Conservation (phyloP, 2,113 vertebrate genomes). For the Loxodonta africana region DNA sequence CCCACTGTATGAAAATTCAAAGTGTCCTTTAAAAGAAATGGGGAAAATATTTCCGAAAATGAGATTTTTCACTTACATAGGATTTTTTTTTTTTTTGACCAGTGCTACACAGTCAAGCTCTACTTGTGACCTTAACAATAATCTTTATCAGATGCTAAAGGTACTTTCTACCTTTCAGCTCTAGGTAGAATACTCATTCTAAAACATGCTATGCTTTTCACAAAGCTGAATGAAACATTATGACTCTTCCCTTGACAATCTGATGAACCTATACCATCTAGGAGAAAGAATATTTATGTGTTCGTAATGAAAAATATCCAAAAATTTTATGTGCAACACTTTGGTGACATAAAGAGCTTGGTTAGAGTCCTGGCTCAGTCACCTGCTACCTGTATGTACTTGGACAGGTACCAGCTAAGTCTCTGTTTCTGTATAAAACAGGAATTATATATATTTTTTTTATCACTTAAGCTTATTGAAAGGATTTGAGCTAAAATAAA, state of each 20-base stretch:
- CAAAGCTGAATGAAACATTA: neutral
- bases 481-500: constrained; percentile 33
- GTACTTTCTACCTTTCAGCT: constrained; percentile 44
- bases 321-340: neutral
- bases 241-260: neutral
- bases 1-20: neutral
- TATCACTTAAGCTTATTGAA: constrained; percentile 21
- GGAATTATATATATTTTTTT: constrained; percentile 7
- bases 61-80: neutral
- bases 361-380: neutral
- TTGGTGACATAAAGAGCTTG: neutral
- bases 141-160: constrained; percentile 40
- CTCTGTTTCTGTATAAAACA: neutral
- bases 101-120: constrained; percentile 4
- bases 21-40: constrained; percentile 58
- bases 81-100: constrained; percentile 8
- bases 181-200: constrained; percentile 11
- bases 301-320: constrained; percentile 5
- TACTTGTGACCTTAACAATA: constrained; percentile 32
- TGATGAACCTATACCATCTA: neutral
- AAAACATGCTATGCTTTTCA: constrained; percentile 1
- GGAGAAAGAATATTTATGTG: constrained; percentile 3
- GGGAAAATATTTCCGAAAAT: constrained; percentile 44
- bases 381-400: neutral
- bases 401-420: neutral